Conservation (phyloP, 2,888 invertebrate species). For the Thecophora atra region DNA sequence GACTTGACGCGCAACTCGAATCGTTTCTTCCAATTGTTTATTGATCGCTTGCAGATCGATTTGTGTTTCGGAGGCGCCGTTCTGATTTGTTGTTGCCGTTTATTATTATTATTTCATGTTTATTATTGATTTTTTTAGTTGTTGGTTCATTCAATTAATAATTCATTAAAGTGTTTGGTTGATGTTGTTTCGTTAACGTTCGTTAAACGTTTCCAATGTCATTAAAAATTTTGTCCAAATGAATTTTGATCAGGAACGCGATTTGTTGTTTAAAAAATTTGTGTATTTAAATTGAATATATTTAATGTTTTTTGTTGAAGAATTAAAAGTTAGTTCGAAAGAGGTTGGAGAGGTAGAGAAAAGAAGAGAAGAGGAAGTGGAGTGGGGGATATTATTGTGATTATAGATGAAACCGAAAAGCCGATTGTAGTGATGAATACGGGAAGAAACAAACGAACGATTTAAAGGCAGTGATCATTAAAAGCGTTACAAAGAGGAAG, state of each 20-base stretch:
- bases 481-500: too few species aligned
- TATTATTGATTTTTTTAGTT: constrained; percentile 12
- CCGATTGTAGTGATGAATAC: too few species aligned
- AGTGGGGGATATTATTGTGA: too few species aligned
- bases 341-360: not conserved
- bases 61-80: constrained; percentile 62
- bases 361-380: constrained; percentile 28
- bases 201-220: constrained; percentile 13
- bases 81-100: constrained; percentile 47
- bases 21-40: constrained; percentile 65
- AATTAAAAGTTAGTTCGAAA: not conserved
- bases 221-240: constrained; percentile 30
- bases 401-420: too few species aligned
- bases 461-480: too few species aligned
- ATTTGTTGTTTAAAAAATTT: constrained; percentile 20
- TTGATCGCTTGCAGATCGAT: constrained; percentile 65
- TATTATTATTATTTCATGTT: constrained; percentile 25
- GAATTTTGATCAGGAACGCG: constrained; percentile 19
- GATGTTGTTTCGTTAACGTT: constrained; percentile 25
- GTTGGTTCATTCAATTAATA: too few species aligned
- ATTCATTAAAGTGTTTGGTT: too few species aligned
- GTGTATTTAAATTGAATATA: not conserved
- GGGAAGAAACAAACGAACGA: too few species aligned
- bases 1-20: constrained; percentile 66
- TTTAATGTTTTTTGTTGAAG: constrained; percentile 29